phyloP scores from a whole-genome alignment of 2,888 invertebrate genomes.

The Cephus runcator region DNA sequence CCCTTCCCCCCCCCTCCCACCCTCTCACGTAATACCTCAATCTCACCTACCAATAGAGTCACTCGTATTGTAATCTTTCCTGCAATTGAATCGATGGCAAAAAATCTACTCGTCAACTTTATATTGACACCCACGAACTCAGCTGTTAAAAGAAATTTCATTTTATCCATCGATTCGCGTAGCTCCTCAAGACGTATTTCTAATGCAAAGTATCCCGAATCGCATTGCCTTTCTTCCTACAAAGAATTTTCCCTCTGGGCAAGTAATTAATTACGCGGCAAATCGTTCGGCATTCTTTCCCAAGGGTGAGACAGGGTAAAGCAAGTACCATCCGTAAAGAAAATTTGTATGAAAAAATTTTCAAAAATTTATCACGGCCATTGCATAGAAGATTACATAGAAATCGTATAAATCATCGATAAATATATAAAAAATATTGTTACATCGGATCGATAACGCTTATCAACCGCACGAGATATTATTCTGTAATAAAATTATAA shows the following conservation, averaged over 20 bases:
- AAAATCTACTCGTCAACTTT: neutral
- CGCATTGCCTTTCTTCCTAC: neutral
- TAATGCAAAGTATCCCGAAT: neutral
- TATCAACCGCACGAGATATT: too few relatives aligned
- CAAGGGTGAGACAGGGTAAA: rapidly evolving
- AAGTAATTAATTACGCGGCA: neutral
- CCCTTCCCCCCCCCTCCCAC: neutral
- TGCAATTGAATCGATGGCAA: neutral
- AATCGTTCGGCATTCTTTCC: neutral
- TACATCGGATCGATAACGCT: too few relatives aligned
- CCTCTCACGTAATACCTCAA: neutral
- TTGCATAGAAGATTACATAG: too few relatives aligned
- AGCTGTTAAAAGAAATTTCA: neutral
- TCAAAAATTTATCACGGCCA: too few relatives aligned
- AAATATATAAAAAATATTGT: too few relatives aligned
- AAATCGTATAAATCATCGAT: too few relatives aligned
- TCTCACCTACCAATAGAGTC: neutral
- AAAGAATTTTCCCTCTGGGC: neutral
- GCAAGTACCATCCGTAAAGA: neutral
- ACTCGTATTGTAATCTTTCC: neutral
- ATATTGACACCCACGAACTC: neutral
- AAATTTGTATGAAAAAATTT: neutral
- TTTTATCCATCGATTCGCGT: neutral
- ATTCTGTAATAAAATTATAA: too few relatives aligned
- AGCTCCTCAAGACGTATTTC: neutral